Base-by-base conservation (phyloP, 1,140 invertebrate genomes). In the Rhopalosiphum maidis region DNA sequence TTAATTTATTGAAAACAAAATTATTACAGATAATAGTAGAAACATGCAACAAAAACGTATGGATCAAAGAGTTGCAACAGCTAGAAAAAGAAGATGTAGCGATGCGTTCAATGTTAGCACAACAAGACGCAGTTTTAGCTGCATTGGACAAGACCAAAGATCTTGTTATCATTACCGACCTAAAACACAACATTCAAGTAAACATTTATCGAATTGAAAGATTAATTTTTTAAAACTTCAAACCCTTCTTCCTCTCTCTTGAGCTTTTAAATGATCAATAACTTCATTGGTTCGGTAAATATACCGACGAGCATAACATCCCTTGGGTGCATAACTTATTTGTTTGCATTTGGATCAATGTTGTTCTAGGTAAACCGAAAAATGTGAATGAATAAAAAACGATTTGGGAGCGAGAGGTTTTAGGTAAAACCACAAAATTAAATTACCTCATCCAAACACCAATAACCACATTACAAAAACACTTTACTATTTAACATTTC, bases 111-210 rank as follows among this genome's bases (percentile, higher is more conserved):
- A 96, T 97, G 95, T 95, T 97, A 60, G 95, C 96, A 43, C 96
- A 96, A 9, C 96, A 97, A 5, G 96, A 97, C 94, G 97, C 97
- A n/a, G 96, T 99, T 5, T 97, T 98, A 94, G 96, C 97, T 37
- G 98, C 98, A 46, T 96, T 98, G 54, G 98, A 99, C 94, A 96
- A 97, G 94, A 98, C 97, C 94, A 96, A 96, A 93, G 98, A 99
- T 95, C 96, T 98, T 94, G 97, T 99, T 23, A 97, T 98, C 91
- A 97, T 99, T 87, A 98, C 98, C 51, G 97, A 98, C 95, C 96
- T 97, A 94, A 96, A 97, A 94, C 97, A 98, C 95, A 96, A 97
- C 95, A 97, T 99, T 95, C 97, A 98, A 96, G 98, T 98, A 95
- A 96, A 94, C 35, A 86, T 43, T 23, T 23, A n/a, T 87, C 21